Percentiles rank a stretch among this genome's conserved stretches.
Evolutionary conservation across 2,797 vertebrate species (phyloP).

Genomic region (Mus minutoides): DNA sequence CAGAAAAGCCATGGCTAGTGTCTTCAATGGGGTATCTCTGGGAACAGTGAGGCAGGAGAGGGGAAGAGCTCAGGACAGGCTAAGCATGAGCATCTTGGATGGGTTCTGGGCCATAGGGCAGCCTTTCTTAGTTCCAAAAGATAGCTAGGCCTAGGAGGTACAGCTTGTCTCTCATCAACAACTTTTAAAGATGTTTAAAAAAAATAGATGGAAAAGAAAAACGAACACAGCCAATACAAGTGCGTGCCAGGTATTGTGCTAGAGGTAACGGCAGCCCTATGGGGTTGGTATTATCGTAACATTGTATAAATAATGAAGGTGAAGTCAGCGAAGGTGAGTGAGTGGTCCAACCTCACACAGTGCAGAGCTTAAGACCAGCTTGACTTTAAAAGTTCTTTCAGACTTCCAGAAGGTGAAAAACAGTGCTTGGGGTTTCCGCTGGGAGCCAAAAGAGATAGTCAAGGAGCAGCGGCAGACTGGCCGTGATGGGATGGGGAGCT

Average conservation of each 20-base stretch:
- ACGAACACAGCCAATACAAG: no score
- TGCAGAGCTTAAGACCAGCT: not conserved
- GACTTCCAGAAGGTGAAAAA: not conserved
- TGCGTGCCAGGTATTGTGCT: not conserved
- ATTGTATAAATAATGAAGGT: not conserved
- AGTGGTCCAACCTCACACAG: not conserved
- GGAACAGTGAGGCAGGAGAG: not conserved
- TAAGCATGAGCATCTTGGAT: not conserved
- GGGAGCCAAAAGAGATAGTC: accelerated
- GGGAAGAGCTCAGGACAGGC: not conserved
- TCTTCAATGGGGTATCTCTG: not conserved
- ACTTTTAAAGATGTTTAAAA: not conserved
- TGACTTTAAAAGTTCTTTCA: not conserved
- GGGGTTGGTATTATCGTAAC: not conserved
- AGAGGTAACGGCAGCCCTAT: not conserved
- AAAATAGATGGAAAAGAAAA: not conserved
- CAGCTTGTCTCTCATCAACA: not conserved
- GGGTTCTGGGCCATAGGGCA: not conserved
- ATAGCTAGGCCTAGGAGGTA: not conserved
- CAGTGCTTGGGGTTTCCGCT: not conserved
- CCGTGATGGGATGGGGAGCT: not conserved
- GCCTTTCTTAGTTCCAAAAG: not conserved
- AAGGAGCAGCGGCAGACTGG: accelerated
- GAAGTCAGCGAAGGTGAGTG: not conserved
- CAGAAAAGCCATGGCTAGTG: no score